Conservation (phyloP, 2,113 vertebrate species). For the Siniperca knerii region DNA sequence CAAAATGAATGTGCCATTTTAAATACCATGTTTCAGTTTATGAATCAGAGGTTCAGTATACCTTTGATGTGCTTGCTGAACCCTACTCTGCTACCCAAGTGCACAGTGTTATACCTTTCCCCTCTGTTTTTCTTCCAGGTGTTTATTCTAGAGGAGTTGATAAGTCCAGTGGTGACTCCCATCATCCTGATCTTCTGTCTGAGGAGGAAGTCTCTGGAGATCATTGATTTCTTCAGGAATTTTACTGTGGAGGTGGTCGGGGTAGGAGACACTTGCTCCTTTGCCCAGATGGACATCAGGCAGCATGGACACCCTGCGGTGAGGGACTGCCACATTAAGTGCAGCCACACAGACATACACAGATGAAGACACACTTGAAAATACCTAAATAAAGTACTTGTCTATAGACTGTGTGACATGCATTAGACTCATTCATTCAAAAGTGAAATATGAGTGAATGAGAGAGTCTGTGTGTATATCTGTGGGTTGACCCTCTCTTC, state of each 20-base stretch:
- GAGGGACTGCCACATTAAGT: conserved; percentile 48
- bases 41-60: not conserved
- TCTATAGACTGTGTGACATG: not conserved
- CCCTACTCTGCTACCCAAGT: not conserved
- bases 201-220: conserved; percentile 96
- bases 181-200: conserved; percentile 96
- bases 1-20: not conserved
- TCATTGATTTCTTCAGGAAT: conserved; percentile 99
- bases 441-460: not conserved
- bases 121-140: conserved; percentile 81
- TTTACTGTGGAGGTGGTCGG: conserved; percentile 98
- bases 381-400: not conserved
- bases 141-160: conserved; percentile 95
- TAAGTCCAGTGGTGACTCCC: conserved; percentile 97
- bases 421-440: not conserved
- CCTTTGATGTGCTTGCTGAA: not conserved
- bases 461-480: not conserved
- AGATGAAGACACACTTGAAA: not conserved
- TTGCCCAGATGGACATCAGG: conserved; percentile 98
- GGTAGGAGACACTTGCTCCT: conserved; percentile 97
- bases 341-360: not conserved
- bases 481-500: conserved; percentile 2
- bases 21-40: not conserved
- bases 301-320: conserved; percentile 98
- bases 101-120: not conserved